Base-by-base conservation (phyloP, 2,113 vertebrate genomes). In the Pelobates fuscus region DNA sequence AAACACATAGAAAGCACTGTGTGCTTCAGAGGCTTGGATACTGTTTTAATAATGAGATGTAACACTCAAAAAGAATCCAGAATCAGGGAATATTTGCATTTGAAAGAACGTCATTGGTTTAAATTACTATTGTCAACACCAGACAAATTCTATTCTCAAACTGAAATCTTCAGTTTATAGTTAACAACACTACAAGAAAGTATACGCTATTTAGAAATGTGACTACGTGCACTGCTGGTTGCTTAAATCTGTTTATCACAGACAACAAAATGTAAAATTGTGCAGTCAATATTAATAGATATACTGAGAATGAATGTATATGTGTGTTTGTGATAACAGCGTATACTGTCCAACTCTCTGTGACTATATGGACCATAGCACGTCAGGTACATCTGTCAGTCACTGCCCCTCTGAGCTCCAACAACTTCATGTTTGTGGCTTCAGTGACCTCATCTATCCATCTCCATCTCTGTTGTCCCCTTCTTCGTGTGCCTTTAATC, bases 91-190 rank as follows among this genome's bases (percentile, higher is more conserved):
- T 29, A 59, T 75, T 58, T 75, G 71, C 78, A 83, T 77, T 77
- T 64, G 27, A 84, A 87, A 83, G 65, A 80, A 79, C 71, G 82
- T 59, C 84, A 77, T 81, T 77, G 37, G 52, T 80, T 80, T 79
- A 59, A 80, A 83, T 79, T 54, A 69, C 44, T 65, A 71, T 70
- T 23, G 4, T 77, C 63, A 83, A 79, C 83, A 84, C 32, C 78
- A 70, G 21, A 80, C 78, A 44, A 55, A 3, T 69, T 75, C 32
- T 70, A 12, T 62, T 83, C 73, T 77, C 60, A 46, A 80, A 1
- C 17, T 75, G 60, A 41, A 27, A 27, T 62, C 49, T 68, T 44
- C 4, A 1, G 21, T 43, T 71, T 78, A 62, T 68, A 25, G 68
- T 66, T 24, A 60, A 8, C 43, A 70, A 68, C 1, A 76, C 64